Percentiles rank a stretch among this genome's conserved stretches.
Evolutionary conservation across 2,113 vertebrate genomes (phyloP).

Genomic region (Gobius niger): DNA sequence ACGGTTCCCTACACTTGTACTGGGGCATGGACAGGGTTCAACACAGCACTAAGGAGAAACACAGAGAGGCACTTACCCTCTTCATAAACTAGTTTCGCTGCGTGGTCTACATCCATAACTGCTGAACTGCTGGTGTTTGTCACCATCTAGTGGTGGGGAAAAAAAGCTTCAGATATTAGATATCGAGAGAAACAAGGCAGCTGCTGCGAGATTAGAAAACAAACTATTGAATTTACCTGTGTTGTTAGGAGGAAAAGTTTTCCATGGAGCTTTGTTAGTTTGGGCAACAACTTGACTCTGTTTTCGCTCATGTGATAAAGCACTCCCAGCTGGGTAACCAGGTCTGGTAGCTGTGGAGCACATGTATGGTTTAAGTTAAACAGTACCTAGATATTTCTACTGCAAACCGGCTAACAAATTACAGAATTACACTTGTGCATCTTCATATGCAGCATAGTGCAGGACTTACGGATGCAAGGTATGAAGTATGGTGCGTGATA

Average conservation of each 20-base stretch:
- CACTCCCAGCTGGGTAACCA: slow-evolving; percentile 87
- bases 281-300: slow-evolving; percentile 92
- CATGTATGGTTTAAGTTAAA: slow-evolving; percentile 13
- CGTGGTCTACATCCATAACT: slow-evolving; percentile 76
- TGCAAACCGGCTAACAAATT: not conserved
- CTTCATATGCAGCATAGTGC: not conserved
- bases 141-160: slow-evolving; percentile 80
- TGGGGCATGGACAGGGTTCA: not conserved
- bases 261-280: slow-evolving; percentile 89
- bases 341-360: slow-evolving; percentile 85
- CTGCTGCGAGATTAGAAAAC: not conserved
- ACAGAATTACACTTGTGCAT: not conserved
- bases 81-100: slow-evolving; percentile 93
- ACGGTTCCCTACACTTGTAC: not conserved
- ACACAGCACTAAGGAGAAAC: not conserved
- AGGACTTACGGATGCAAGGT: slow-evolving; percentile 90
- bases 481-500: slow-evolving; percentile 90
- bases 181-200: not conserved
- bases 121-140: slow-evolving; percentile 71
- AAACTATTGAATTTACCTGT: slow-evolving; percentile 76
- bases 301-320: slow-evolving; percentile 96
- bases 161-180: not conserved
- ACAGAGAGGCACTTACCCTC: slow-evolving; percentile 83
- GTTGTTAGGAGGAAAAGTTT: slow-evolving; percentile 91
- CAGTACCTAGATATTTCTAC: not conserved